Conservation (phyloP, 1,140 invertebrate species). For the Neotoxoptera formosana region DNA sequence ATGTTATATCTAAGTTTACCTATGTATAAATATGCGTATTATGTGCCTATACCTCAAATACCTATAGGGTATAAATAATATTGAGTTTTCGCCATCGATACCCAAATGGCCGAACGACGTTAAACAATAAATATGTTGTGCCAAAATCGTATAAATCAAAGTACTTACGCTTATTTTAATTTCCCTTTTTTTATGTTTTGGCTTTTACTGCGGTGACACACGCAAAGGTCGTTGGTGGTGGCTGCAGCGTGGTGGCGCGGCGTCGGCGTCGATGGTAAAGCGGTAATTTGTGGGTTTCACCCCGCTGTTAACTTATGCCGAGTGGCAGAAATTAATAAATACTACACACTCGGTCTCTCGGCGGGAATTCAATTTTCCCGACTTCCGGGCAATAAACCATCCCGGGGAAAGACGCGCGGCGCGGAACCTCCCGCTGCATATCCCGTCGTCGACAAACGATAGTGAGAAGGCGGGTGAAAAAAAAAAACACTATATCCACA, state of each 20-base stretch:
- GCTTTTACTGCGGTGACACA: conserved; percentile 9
- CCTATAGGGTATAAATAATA: background rate
- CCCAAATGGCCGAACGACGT: background rate
- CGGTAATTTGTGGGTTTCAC: conserved; percentile 54
- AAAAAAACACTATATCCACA: conserved; percentile 24
- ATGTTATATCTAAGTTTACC: background rate
- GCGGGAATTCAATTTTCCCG: conserved; percentile 54
- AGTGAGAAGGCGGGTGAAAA: background rate
- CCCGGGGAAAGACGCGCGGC: conserved; percentile 4
- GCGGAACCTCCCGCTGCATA: background rate
- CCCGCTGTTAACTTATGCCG: conserved; percentile 54
- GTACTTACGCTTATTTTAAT: background rate
- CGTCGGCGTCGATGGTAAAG: background rate
- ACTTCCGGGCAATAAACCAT: conserved; percentile 56
- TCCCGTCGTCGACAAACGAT: background rate
- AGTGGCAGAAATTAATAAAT: conserved; percentile 54
- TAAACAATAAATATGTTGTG: conserved; percentile 3
- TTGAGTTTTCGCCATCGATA: background rate
- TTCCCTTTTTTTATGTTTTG: background rate
- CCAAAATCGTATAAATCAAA: conserved; percentile 42
- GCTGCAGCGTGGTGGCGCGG: background rate
- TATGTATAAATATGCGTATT: background rate
- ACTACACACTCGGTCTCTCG: conserved; percentile 46
- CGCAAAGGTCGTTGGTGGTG: background rate
- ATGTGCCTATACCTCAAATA: background rate